phyloP scores from a whole-genome alignment of 2,888 invertebrate species.

The Tribolium freemani region DNA sequence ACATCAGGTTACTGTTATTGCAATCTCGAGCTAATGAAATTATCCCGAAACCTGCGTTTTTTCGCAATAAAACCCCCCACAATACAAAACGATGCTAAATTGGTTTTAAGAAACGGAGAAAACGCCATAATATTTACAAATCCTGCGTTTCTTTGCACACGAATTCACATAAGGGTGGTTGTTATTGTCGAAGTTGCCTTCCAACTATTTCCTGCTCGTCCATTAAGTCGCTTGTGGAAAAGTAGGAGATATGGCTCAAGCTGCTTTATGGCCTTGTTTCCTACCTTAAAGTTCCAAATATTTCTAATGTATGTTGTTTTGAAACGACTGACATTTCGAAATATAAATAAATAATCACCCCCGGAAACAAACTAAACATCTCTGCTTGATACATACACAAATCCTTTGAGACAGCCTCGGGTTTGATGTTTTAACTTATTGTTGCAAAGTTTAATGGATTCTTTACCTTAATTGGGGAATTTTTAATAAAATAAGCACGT shows the following conservation, averaged over 20 bases:
- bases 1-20: neutral
- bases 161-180: conserved; percentile 6
- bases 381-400: neutral
- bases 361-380: too few relatives aligned
- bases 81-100: conserved; percentile 1
- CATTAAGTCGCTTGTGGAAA: conserved; percentile 4
- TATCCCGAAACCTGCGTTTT: neutral
- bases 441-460: neutral
- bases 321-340: too few relatives aligned
- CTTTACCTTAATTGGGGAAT: neutral
- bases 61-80: neutral
- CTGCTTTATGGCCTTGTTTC: neutral
- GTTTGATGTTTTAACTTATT: neutral
- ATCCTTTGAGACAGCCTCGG: neutral
- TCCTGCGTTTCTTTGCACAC: conserved; percentile 11
- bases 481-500: too few relatives aligned
- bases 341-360: too few relatives aligned
- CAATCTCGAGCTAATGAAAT: neutral
- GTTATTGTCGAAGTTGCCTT: conserved; percentile 18
- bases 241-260: conserved; percentile 1
- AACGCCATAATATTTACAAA: conserved; percentile 12
- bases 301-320: neutral
- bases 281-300: neutral
- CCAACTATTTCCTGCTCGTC: conserved; percentile 17
- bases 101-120: conserved; percentile 6